phyloP scores from a whole-genome alignment of 2,888 invertebrate species.

The Drosophila heteroneura region DNA sequence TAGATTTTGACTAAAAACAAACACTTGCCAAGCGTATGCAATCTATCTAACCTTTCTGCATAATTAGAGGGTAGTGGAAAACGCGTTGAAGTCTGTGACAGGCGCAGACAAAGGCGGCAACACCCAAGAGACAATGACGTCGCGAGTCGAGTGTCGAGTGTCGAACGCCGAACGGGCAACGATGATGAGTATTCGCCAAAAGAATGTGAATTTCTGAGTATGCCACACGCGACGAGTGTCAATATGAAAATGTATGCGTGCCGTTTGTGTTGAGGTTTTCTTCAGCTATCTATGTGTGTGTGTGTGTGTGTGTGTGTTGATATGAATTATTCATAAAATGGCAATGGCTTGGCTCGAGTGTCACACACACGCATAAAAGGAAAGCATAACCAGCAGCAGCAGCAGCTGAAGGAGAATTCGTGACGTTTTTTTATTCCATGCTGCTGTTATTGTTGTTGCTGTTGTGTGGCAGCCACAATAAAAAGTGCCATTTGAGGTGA shows the following conservation, averaged over 20 bases:
- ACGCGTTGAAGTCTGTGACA: too few species aligned
- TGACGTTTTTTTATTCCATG: slow-evolving; percentile 50
- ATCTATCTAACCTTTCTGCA: too few species aligned
- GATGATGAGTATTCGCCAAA: slow-evolving; percentile 66
- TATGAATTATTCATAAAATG: slow-evolving; percentile 81
- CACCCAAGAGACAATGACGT: slow-evolving; percentile 63
- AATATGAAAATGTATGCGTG: slow-evolving; percentile 74
- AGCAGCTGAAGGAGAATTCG: slow-evolving; percentile 48
- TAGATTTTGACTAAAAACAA: neutral
- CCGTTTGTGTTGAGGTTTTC: slow-evolving; percentile 41
- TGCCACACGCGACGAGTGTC: slow-evolving; percentile 62
- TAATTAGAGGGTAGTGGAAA: slow-evolving; percentile 6
- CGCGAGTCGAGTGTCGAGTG: neutral
- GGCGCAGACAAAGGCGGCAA: slow-evolving; percentile 29
- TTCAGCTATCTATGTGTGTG: slow-evolving; percentile 5
- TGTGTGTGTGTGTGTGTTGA: slow-evolving; percentile 34
- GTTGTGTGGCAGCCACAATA: slow-evolving; percentile 20
- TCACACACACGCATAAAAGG: slow-evolving; percentile 44
- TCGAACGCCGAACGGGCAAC: slow-evolving; percentile 29
- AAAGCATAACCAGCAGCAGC: slow-evolving; percentile 15
- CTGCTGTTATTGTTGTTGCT: slow-evolving; percentile 8
- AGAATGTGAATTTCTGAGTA: slow-evolving; percentile 49
- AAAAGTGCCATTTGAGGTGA: slow-evolving; percentile 36
- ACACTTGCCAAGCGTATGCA: neutral
- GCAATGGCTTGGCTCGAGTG: slow-evolving; percentile 64